Conservation (phyloP, 2,113 vertebrate genomes). For the Anas platyrhynchos region DNA sequence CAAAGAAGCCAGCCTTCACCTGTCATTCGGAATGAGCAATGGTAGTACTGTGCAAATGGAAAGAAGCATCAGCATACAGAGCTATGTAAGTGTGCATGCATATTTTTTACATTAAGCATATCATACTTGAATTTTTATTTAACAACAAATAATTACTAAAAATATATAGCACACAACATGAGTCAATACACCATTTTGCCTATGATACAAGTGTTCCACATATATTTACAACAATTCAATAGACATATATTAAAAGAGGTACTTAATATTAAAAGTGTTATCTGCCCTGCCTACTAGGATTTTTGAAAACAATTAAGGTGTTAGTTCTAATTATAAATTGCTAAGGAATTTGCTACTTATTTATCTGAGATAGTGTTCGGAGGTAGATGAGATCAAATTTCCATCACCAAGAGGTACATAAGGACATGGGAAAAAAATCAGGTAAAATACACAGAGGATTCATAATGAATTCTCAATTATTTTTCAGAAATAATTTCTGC, state of each 20-base stretch:
- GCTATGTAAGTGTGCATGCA: neutral
- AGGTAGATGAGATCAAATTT: neutral
- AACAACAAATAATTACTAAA: neutral
- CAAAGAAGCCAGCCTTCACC: slow-evolving; percentile 85
- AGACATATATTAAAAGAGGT: neutral
- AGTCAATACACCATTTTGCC: neutral
- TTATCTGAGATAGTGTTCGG: neutral
- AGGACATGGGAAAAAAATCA: neutral
- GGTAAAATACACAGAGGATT: neutral
- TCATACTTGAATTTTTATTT: neutral
- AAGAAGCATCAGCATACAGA: slow-evolving; percentile 1
- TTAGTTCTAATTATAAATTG: neutral
- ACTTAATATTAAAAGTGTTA: neutral
- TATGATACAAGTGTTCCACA: neutral
- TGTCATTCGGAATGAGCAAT: slow-evolving; percentile 81
- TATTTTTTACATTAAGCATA: neutral
- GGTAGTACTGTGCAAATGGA: slow-evolving; percentile 77
- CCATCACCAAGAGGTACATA: neutral
- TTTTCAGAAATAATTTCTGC: neutral
- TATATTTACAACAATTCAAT: neutral
- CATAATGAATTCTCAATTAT: neutral
- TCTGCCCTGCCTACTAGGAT: neutral
- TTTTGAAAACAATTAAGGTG: neutral
- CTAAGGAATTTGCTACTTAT: neutral
- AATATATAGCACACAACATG: neutral